Evolutionary conservation across 2,113 vertebrate genomes (phyloP).

Genomic region (Sitta europaea): DNA sequence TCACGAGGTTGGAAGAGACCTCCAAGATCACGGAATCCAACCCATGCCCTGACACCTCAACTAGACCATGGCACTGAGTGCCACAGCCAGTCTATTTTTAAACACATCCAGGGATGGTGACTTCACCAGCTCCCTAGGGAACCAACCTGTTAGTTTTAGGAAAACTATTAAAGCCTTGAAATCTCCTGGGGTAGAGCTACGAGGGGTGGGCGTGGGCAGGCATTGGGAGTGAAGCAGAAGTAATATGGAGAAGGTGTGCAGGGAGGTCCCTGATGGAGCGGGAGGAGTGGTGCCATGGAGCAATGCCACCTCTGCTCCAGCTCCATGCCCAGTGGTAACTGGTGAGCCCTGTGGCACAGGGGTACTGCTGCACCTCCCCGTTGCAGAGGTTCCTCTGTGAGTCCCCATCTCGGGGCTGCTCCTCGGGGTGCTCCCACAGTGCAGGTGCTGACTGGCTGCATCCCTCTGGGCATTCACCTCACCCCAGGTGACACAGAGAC

Average conservation of each 20-base stretch:
- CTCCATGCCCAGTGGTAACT: rapidly evolving
- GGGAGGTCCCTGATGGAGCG: not conserved
- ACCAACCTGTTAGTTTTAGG: not conserved
- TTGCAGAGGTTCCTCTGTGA: not conserved
- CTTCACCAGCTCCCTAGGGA: no score
- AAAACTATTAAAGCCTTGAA: not conserved
- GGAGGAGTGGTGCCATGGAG: not conserved
- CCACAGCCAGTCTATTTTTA: no score
- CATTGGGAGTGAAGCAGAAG: not conserved
- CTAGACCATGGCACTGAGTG: no score
- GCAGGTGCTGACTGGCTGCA: rapidly evolving
- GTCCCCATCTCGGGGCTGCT: not conserved
- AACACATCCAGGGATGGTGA: no score
- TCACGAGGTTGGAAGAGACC: no score
- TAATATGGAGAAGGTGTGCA: not conserved
- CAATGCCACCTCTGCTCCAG: not conserved
- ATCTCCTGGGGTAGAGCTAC: not conserved
- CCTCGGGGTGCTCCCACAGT: not conserved
- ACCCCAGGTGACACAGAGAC: not conserved
- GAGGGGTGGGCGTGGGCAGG: not conserved
- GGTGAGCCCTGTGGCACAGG: not conserved
- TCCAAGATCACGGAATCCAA: no score
- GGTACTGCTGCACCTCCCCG: not conserved
- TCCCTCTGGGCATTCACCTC: not conserved
- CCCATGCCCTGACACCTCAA: no score